Conservation (phyloP, 1,140 invertebrate species). For the Brachionus plicatilis region DNA sequence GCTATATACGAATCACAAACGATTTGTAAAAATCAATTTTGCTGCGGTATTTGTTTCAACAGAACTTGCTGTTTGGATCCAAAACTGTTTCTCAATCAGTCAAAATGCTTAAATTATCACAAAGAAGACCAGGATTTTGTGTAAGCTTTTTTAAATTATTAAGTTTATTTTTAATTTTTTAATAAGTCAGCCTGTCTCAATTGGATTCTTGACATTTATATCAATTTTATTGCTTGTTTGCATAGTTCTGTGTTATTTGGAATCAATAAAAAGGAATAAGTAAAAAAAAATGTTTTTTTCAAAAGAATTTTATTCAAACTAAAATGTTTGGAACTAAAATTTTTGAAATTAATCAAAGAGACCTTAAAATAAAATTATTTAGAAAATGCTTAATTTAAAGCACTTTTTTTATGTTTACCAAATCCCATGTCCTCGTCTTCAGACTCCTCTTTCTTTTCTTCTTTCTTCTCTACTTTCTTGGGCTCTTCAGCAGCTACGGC, state of each 20-base stretch:
- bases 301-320: background rate
- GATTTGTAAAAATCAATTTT: background rate
- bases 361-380: background rate
- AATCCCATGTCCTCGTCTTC: constrained; percentile 94
- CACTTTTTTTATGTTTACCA: constrained; percentile 43
- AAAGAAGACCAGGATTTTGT: background rate
- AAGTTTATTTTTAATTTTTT: background rate
- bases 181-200: background rate
- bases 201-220: background rate
- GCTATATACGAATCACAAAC: background rate
- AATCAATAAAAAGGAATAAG: background rate
- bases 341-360: background rate
- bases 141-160: background rate
- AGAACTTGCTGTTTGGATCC: background rate
- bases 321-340: background rate
- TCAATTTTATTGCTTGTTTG: background rate
- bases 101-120: background rate
- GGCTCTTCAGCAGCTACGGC: constrained; percentile 51
- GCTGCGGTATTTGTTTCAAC: background rate
- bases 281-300: background rate
- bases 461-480: constrained; percentile 65
- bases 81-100: background rate
- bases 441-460: constrained; percentile 68
- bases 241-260: background rate
- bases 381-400: background rate